Conservation (phyloP, 2,888 invertebrate species). For the Ochlodes sylvanus region DNA sequence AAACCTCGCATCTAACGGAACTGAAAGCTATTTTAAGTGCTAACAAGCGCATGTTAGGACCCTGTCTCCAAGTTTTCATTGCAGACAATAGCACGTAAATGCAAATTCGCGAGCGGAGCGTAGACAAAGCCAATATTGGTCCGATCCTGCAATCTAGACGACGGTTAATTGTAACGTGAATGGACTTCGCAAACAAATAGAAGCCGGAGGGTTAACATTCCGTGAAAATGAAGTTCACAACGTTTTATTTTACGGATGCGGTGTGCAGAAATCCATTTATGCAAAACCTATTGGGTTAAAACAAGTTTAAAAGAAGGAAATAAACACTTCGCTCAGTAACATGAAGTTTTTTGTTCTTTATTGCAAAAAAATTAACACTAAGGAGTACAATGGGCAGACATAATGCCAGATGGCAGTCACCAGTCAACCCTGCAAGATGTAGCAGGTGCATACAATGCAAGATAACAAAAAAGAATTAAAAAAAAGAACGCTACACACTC, state of each 20-base stretch:
- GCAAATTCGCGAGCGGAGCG: conserved; percentile 14
- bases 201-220: conserved; percentile 7
- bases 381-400: too few species aligned
- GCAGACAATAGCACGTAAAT: conserved; percentile 17
- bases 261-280: not conserved
- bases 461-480: too few species aligned
- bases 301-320: too few species aligned
- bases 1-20: not conserved
- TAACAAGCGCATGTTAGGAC: not conserved
- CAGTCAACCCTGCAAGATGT: too few species aligned
- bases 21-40: conserved; percentile 7
- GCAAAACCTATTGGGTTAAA: too few species aligned
- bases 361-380: too few species aligned
- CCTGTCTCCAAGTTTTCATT: conserved; percentile 4
- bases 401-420: too few species aligned
- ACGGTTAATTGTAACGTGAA: conserved; percentile 29
- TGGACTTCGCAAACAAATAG: conserved; percentile 8
- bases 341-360: too few species aligned
- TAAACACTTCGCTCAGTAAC: too few species aligned
- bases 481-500: too few species aligned
- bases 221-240: conserved; percentile 6
- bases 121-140: conserved; percentile 30
- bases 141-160: conserved; percentile 26
- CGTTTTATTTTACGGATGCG: not conserved
- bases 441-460: too few species aligned